Evolutionary conservation across 2,113 vertebrate species (phyloP).

Genomic region (Scortum barcoo): DNA sequence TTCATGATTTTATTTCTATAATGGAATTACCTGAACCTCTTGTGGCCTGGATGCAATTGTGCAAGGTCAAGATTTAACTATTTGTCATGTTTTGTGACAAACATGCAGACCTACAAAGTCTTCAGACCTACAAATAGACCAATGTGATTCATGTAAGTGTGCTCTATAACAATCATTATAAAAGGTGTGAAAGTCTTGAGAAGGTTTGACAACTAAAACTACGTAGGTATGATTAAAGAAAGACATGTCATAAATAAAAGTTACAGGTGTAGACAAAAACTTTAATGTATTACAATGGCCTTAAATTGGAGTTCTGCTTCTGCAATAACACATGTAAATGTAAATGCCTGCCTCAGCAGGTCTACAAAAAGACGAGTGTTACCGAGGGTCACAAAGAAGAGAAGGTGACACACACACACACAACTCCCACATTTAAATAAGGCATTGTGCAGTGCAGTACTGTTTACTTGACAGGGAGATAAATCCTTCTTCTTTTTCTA

Average conservation of each 20-base stretch:
- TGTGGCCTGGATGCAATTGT: conserved; percentile 1
- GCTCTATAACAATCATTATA: background rate
- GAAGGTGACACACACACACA: background rate
- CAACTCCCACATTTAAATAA: background rate
- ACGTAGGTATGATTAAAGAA: background rate
- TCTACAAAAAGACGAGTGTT: background rate
- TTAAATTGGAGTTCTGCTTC: background rate
- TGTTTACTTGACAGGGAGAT: background rate
- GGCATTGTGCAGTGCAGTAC: background rate
- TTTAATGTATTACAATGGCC: background rate
- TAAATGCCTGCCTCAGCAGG: background rate
- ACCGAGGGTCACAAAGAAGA: background rate
- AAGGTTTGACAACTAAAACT: background rate
- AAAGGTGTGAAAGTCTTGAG: background rate
- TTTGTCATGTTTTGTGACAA: conserved; percentile 6
- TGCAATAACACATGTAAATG: background rate
- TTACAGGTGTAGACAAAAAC: background rate
- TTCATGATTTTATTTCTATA: conserved; percentile 42
- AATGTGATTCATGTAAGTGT: too few relatives aligned
- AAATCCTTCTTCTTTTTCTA: background rate
- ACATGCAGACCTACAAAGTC: background rate
- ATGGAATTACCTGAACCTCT: conserved; percentile 45
- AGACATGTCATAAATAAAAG: background rate
- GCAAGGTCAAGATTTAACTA: conserved; percentile 12
- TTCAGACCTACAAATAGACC: background rate